Evolutionary conservation across 1,140 invertebrate species (phyloP).

Genomic region (Lordiphosa mommai): DNA sequence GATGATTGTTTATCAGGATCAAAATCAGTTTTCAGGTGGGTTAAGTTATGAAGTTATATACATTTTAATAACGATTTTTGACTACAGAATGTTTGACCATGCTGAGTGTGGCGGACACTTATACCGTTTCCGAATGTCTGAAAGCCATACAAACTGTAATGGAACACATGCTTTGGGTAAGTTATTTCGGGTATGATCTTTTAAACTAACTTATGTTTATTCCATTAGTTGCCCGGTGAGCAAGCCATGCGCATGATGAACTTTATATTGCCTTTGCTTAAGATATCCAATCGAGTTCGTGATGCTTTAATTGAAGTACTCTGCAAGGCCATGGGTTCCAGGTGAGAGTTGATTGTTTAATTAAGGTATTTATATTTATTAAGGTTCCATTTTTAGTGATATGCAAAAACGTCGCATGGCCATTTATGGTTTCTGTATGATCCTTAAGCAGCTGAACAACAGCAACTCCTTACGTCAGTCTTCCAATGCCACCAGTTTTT

Average conservation of each 20-base stretch:
- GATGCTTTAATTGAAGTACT: conserved; percentile 73
- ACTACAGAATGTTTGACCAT: conserved; percentile 64
- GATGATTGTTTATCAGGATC: conserved; percentile 74
- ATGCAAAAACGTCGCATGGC: conserved; percentile 64
- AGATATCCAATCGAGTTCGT: conserved; percentile 62
- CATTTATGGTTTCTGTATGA: conserved; percentile 78
- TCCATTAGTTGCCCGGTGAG: conserved; percentile 63
- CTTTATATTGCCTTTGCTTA: conserved; percentile 69
- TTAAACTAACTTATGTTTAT: neutral
- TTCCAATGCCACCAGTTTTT: conserved; percentile 52
- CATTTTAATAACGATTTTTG: neutral
- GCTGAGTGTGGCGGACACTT: conserved; percentile 71
- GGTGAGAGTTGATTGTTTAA: conserved; percentile 16
- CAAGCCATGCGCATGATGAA: conserved; percentile 79
- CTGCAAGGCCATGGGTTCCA: conserved; percentile 64
- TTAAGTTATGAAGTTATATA: neutral
- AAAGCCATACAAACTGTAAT: conserved; percentile 67
- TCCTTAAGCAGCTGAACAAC: conserved; percentile 72
- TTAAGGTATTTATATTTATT: neutral
- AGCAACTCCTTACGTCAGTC: conserved; percentile 64
- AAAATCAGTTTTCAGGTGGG: conserved; percentile 67
- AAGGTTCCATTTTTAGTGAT: conserved; percentile 25
- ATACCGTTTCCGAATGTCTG: conserved; percentile 67
- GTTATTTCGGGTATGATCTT: neutral
- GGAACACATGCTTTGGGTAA: conserved; percentile 71